phyloP scores from a whole-genome alignment of 1,140 invertebrate genomes.

The Campoletis sonorensis region DNA sequence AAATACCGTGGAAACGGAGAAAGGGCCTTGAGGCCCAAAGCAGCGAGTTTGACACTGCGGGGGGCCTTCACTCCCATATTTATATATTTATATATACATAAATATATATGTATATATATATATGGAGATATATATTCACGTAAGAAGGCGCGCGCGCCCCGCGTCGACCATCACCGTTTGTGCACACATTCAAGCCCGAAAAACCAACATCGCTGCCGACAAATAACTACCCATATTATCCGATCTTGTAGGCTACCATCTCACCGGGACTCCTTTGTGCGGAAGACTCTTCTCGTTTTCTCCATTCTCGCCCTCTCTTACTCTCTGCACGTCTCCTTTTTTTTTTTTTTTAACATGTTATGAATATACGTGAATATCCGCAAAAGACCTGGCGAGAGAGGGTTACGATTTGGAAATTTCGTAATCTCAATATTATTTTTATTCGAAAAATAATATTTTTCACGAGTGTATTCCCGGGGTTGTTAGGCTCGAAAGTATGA shows the following conservation, averaged over 20 bases:
- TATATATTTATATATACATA: not conserved
- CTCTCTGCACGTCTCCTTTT: not conserved
- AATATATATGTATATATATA: constrained; percentile 29
- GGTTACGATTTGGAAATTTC: no score
- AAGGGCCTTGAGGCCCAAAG: constrained; percentile 54
- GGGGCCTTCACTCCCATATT: constrained; percentile 65
- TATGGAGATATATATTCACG: not conserved
- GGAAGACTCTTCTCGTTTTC: constrained; percentile 48
- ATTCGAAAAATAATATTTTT: no score
- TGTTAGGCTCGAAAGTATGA: no score
- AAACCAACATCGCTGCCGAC: constrained; percentile 76
- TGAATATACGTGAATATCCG: not conserved
- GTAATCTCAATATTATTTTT: no score
- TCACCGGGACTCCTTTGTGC: constrained; percentile 73
- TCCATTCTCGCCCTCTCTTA: not conserved
- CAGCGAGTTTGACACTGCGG: constrained; percentile 70
- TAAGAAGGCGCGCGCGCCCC: constrained; percentile 24
- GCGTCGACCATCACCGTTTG: constrained; percentile 49
- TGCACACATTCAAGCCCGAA: constrained; percentile 68
- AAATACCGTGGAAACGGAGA: constrained; percentile 24
- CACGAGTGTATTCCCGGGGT: no score
- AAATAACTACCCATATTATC: constrained; percentile 77
- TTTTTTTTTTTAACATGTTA: not conserved
- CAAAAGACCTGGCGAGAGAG: not conserved
- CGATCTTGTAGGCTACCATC: constrained; percentile 75